phyloP scores from a whole-genome alignment of 2,797 vertebrate genomes.

The Setipinna tenuifilis region DNA sequence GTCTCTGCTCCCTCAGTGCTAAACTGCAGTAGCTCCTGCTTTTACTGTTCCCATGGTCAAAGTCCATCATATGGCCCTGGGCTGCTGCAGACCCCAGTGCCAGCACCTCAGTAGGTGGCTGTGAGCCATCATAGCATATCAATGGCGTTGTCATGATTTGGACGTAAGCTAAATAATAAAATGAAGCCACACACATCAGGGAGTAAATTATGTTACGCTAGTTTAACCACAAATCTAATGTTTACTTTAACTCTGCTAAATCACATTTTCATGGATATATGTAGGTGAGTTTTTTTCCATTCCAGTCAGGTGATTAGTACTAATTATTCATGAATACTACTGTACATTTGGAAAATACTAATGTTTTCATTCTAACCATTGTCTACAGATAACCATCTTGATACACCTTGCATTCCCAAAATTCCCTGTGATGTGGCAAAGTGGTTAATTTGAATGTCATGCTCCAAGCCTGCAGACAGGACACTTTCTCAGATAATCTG shows the following conservation, averaged over 20 bases:
- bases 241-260: too few relatives aligned
- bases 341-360: too few relatives aligned
- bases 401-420: background rate
- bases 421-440: constrained; percentile 1
- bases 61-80: background rate
- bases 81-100: background rate
- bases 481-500: background rate
- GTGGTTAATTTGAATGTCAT: background rate
- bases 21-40: background rate
- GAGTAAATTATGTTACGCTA: background rate
- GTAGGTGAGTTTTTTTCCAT: too few relatives aligned
- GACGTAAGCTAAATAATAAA: background rate
- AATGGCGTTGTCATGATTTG: background rate
- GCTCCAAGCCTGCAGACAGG: background rate
- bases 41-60: constrained; percentile 26
- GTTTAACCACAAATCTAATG: too few relatives aligned
- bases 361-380: too few relatives aligned
- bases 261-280: too few relatives aligned
- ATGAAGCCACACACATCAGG: background rate
- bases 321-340: too few relatives aligned
- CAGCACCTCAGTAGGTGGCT: background rate
- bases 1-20: background rate
- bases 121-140: background rate
- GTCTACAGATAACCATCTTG: too few relatives aligned
- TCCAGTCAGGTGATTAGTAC: too few relatives aligned